Evolutionary conservation across 2,888 invertebrate species (phyloP).

Genomic region (Crossocerus cetratus): DNA sequence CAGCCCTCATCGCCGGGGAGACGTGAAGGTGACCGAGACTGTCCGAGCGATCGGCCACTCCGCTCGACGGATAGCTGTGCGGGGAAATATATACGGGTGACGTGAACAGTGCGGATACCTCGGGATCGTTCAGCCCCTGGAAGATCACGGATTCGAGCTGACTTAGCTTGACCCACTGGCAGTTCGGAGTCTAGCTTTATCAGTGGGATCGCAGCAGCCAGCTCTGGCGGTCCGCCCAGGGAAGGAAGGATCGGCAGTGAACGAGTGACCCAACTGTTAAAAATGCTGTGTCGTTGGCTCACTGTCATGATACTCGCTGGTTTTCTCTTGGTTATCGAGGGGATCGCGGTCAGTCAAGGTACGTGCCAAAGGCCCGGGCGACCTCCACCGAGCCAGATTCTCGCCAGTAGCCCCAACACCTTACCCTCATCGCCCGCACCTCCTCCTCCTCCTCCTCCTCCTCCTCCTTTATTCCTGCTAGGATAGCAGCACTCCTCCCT

Average conservation of each 20-base stretch:
- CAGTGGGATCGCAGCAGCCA: slow-evolving; percentile 1
- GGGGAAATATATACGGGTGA: too few species aligned
- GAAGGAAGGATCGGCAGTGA: slow-evolving; percentile 38
- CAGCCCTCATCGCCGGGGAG: too few species aligned
- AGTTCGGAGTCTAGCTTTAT: not conserved
- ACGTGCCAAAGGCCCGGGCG: slow-evolving; percentile 31
- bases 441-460: not conserved
- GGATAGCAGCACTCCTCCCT: too few species aligned
- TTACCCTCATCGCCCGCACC: too few species aligned
- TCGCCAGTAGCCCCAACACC: too few species aligned
- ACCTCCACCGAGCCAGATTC: too few species aligned
- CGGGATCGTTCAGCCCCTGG: too few species aligned
- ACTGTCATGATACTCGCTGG: slow-evolving; percentile 60
- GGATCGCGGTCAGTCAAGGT: slow-evolving; percentile 68
- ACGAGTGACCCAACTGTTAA: slow-evolving; percentile 61
- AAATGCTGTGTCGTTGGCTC: slow-evolving; percentile 70
- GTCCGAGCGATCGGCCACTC: too few species aligned
- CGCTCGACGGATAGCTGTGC: too few species aligned
- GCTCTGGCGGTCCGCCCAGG: slow-evolving; percentile 12
- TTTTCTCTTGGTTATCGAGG: slow-evolving; percentile 67
- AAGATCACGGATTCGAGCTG: not conserved
- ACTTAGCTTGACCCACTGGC: slow-evolving; percentile 13
- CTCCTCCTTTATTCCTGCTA: not conserved
- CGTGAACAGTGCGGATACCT: too few species aligned
- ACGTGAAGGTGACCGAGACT: too few species aligned